phyloP scores from a whole-genome alignment of 2,797 vertebrate genomes.

The Epinephelus malabaricus region DNA sequence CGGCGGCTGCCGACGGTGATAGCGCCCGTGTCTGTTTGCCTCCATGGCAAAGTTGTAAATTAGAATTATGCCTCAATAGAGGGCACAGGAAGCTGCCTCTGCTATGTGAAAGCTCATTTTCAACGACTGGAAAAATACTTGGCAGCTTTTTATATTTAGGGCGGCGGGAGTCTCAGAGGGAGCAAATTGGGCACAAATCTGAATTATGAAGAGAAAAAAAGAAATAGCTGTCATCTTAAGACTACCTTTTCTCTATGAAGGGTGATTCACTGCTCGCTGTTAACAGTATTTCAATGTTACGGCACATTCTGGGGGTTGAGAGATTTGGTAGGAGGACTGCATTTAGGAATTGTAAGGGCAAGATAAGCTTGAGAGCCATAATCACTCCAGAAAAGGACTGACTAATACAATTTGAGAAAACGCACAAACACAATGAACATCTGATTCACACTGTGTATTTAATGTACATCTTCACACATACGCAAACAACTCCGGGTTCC shows the following conservation, averaged over 20 bases:
- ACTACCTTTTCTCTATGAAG: slow-evolving; percentile 7
- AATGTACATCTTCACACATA: background rate
- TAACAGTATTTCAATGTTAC: slow-evolving; percentile 41
- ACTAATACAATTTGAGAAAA: slow-evolving; percentile 10
- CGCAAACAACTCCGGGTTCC: background rate
- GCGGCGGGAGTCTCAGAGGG: slow-evolving; percentile 24
- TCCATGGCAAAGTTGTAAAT: slow-evolving; percentile 75
- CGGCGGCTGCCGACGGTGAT: slow-evolving; percentile 74
- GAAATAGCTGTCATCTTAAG: slow-evolving; percentile 46
- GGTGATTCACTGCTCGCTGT: slow-evolving; percentile 24
- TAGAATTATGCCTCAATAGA: slow-evolving; percentile 69
- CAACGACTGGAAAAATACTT: slow-evolving; percentile 47
- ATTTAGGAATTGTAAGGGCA: slow-evolving; percentile 5
- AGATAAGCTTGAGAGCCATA: slow-evolving; percentile 2
- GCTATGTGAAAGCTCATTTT: slow-evolving; percentile 64
- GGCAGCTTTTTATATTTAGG: slow-evolving; percentile 60
- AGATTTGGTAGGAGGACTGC: background rate
- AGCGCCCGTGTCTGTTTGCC: slow-evolving; percentile 70
- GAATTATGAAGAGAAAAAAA: slow-evolving; percentile 54
- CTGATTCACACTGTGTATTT: background rate
- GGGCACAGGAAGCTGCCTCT: slow-evolving; percentile 49
- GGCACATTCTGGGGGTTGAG: slow-evolving; percentile 13
- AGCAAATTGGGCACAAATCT: slow-evolving; percentile 65
- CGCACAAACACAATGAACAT: background rate
- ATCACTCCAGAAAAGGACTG: background rate